Evolutionary conservation across 1,140 invertebrate species (phyloP).

Genomic region (Ceratina australensis): DNA sequence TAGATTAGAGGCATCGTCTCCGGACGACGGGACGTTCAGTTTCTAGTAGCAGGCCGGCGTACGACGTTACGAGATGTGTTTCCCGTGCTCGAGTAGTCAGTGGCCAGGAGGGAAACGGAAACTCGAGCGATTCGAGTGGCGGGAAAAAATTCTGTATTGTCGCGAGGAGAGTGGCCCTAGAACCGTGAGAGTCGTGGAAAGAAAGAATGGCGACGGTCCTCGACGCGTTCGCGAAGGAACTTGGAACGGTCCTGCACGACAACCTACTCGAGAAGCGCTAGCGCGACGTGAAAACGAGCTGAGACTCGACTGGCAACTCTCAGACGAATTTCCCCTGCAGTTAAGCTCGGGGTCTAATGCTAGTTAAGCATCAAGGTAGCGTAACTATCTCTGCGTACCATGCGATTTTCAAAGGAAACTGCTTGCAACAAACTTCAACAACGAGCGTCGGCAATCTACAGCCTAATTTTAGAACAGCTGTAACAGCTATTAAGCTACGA

Average conservation of each 20-base stretch:
- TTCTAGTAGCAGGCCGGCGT: too few relatives aligned
- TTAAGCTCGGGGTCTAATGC: background rate
- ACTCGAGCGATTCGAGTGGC: background rate
- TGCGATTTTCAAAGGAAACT: too few relatives aligned
- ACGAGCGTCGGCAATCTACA: too few relatives aligned
- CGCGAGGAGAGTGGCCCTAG: background rate
- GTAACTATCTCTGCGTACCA: background rate
- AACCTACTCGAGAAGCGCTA: conserved; percentile 6
- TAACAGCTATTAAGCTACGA: too few relatives aligned
- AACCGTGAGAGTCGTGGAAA: background rate
- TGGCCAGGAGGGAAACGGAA: background rate
- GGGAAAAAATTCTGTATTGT: background rate
- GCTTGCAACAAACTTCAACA: too few relatives aligned
- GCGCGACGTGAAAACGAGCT: background rate
- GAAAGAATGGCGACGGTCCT: background rate
- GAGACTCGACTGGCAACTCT: background rate
- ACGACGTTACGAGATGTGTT: too few relatives aligned
- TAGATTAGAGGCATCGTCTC: background rate
- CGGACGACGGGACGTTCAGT: background rate
- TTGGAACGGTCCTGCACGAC: conserved; percentile 4
- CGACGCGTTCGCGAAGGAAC: background rate
- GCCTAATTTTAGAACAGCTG: too few relatives aligned
- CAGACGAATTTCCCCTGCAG: background rate
- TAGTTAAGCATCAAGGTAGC: too few relatives aligned
- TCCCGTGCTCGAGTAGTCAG: too few relatives aligned